Percentiles rank a stretch among this genome's conserved stretches.
Evolutionary conservation across 92 coral and sea anemone genomes (phyloP).

Genomic region (Chrysogorgia sp.): DNA sequence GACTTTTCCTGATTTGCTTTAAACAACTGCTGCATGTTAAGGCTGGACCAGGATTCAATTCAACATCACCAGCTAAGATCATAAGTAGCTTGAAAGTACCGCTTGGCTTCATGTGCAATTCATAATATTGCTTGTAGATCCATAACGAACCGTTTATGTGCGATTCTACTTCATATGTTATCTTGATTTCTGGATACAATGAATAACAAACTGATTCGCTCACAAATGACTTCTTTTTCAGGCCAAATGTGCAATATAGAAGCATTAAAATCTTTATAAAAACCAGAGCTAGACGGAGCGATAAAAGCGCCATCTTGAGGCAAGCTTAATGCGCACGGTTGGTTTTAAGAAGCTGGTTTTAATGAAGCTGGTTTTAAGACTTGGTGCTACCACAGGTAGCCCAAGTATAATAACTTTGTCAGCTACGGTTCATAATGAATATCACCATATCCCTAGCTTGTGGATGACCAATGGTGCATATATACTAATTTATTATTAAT

Average conservation of each 20-base stretch:
- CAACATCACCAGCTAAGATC: conserved; percentile 20
- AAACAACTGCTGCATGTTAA: conserved; percentile 4
- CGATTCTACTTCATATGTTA: conserved; percentile 5
- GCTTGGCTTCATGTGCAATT: conserved; percentile 5
- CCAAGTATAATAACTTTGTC: too few species aligned
- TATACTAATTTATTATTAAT: too few species aligned
- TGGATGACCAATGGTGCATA: too few species aligned
- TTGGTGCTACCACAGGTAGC: too few species aligned
- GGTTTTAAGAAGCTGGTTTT: too few species aligned
- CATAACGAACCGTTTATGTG: conserved; percentile 8
- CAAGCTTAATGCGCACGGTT: too few species aligned
- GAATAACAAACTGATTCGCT: conserved; percentile 24
- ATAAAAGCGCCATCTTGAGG: too few species aligned
- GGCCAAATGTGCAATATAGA: not conserved
- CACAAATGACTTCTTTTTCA: conserved; percentile 7
- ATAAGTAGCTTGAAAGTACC: conserved; percentile 25
- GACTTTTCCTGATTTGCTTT: conserved; percentile 10
- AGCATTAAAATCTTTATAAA: not conserved
- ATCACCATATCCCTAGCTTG: too few species aligned
- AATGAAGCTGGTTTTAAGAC: too few species aligned
- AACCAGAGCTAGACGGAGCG: too few species aligned
- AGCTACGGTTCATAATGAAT: too few species aligned
- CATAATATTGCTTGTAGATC: conserved; percentile 13
- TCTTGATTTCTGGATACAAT: conserved; percentile 7
- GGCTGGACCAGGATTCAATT: conserved; percentile 15